A percentile compares a stretch with the other conserved stretches of the same genome.
Evolutionary conservation across 92 coral and sea anemone species (phyloP).

Genomic region (Zoanthus sansibaricus): DNA sequence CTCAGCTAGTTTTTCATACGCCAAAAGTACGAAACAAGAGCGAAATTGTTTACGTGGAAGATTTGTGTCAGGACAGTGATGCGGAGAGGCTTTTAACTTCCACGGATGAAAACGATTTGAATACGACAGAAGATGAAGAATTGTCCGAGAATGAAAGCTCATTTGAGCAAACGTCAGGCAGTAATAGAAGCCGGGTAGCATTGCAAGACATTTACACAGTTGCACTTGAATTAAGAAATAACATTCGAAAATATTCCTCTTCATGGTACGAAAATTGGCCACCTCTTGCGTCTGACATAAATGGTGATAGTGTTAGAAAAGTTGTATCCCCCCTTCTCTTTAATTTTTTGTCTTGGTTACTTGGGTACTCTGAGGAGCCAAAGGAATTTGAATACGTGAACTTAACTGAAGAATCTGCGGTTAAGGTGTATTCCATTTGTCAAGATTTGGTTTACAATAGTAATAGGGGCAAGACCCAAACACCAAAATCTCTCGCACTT

Average conservation of each 20-base stretch:
- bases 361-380: too few species aligned
- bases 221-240: too few species aligned
- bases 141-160: not conserved
- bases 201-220: not conserved
- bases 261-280: too few species aligned
- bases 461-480: constrained; percentile 50
- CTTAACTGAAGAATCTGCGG: too few species aligned
- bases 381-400: too few species aligned
- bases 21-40: constrained; percentile 46
- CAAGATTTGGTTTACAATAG: constrained; percentile 51
- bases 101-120: not conserved
- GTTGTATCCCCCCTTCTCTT: too few species aligned
- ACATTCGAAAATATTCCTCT: too few species aligned
- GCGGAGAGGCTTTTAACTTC: not conserved
- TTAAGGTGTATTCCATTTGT: constrained; percentile 49
- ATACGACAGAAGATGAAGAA: constrained; percentile 3
- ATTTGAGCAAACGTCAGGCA: not conserved
- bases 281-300: too few species aligned
- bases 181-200: not conserved
- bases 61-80: constrained; percentile 5
- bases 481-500: constrained; percentile 58
- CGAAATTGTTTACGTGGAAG: constrained; percentile 47
- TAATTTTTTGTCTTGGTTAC: too few species aligned
- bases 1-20: constrained; percentile 55
- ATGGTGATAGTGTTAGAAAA: too few species aligned